These are phyloP conservation scores for Drosophila littoralis DNA, from an alignment of 1,140 invertebrate species.

Conservation along the genomic window DNA sequence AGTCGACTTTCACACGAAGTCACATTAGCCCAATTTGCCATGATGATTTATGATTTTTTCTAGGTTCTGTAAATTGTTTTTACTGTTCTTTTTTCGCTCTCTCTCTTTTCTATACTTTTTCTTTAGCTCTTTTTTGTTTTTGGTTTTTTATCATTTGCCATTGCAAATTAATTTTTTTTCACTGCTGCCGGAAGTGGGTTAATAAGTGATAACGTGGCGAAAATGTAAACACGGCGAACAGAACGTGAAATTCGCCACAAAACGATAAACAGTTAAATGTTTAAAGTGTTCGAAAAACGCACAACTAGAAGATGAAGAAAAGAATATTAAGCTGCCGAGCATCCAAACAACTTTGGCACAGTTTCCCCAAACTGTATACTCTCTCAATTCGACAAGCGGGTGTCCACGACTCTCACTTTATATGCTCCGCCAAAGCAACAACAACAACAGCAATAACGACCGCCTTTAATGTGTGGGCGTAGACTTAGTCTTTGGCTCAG, in stretches of 20 bases:
- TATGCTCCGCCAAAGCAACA: constrained; percentile 7
- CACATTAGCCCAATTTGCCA: constrained; percentile 77
- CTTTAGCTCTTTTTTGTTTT: background rate
- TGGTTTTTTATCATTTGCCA: constrained; percentile 43
- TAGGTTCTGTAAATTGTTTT: constrained; percentile 74
- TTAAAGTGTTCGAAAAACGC: constrained; percentile 1
- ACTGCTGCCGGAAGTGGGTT: constrained; percentile 69
- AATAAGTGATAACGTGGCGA: constrained; percentile 75
- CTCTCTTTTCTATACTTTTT: background rate
- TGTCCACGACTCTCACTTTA: background rate
- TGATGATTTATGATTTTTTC: constrained; percentile 77
- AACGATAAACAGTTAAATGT: constrained; percentile 44
- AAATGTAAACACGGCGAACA: constrained; percentile 64
- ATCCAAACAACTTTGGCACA: constrained; percentile 40
- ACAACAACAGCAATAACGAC: constrained; percentile 1
- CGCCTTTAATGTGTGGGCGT: constrained; percentile 5
- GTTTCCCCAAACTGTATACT: constrained; percentile 17
- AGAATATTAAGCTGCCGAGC: constrained; percentile 19
- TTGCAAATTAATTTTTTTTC: constrained; percentile 75
- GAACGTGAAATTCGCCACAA: constrained; percentile 55
- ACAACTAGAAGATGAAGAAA: constrained; percentile 21
- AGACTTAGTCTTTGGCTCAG: constrained; percentile 21
- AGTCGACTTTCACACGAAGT: constrained; percentile 68
- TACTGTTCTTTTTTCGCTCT: constrained; percentile 36
- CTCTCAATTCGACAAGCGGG: background rate